phyloP scores from a whole-genome alignment of 2,888 invertebrate genomes.

The Athalia circularis region DNA sequence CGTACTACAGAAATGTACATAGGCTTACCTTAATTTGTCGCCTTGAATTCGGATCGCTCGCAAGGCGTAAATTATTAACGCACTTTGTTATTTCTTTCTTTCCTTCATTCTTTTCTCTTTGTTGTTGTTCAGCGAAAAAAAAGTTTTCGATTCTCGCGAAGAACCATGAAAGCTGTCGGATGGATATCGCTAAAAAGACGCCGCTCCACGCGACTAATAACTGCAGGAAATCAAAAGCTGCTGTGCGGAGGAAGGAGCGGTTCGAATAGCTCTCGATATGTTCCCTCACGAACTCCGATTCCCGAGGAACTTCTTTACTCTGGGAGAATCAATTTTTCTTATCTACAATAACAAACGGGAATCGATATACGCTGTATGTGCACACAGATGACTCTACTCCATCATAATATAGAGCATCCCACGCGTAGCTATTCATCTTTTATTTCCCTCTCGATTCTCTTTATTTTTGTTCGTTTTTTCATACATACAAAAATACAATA shows the following conservation, averaged over 20 bases:
- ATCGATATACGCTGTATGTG: neutral
- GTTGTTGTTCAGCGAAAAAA: no score
- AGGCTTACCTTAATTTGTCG: no score
- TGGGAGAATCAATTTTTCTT: slow-evolving; percentile 29
- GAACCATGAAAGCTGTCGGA: neutral
- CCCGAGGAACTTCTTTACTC: neutral
- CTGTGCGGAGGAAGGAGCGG: no score
- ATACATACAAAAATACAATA: neutral
- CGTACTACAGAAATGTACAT: no score
- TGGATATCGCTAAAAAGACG: neutral
- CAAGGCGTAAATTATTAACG: no score
- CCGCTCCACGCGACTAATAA: neutral
- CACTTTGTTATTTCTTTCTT: no score
- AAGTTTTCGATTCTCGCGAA: no score
- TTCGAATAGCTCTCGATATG: neutral
- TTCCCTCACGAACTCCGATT: slow-evolving; percentile 22
- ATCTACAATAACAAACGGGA: slow-evolving; percentile 36
- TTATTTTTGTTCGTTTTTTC: neutral
- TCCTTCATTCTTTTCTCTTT: no score
- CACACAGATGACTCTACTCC: slow-evolving; percentile 3
- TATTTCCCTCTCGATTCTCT: neutral
- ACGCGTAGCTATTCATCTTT: neutral
- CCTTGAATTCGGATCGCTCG: no score
- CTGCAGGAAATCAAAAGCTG: neutral
- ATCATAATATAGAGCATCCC: slow-evolving; percentile 16